Conservation (phyloP, 2,888 invertebrate species). For the Agrochola macilenta region DNA sequence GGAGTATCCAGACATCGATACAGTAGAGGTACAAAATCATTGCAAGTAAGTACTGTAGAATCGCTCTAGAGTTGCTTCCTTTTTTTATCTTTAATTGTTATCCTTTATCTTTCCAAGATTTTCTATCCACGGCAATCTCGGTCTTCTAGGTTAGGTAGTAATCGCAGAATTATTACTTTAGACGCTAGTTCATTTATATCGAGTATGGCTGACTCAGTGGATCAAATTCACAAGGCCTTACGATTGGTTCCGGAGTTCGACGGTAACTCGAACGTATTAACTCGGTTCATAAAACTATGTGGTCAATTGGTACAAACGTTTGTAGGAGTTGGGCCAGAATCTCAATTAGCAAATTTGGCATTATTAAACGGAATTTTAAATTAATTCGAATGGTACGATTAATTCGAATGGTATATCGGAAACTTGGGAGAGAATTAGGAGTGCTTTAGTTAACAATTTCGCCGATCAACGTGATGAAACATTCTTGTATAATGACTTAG, state of each 20-base stretch:
- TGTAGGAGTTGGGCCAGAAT: background rate
- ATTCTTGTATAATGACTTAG: background rate
- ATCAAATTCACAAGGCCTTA: slow-evolving; percentile 27
- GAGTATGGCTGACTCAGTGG: slow-evolving; percentile 12
- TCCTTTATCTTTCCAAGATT: too few relatives aligned
- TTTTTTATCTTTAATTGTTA: too few relatives aligned
- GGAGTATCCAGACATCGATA: too few relatives aligned
- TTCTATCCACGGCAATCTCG: too few relatives aligned
- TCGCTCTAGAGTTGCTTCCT: too few relatives aligned
- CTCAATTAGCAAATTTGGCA: slow-evolving; percentile 26
- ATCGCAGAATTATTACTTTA: background rate
- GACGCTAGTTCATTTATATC: background rate
- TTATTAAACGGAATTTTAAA: slow-evolving; percentile 58
- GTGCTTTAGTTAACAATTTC: background rate
- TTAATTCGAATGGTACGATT: slow-evolving; percentile 56
- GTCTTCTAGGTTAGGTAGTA: too few relatives aligned
- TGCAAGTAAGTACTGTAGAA: too few relatives aligned
- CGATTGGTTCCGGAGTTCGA: slow-evolving; percentile 25
- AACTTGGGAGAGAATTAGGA: background rate
- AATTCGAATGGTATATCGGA: slow-evolving; percentile 61
- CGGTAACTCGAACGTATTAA: background rate
- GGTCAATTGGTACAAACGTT: background rate
- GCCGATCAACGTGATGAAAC: background rate
- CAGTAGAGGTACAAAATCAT: too few relatives aligned
- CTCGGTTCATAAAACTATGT: slow-evolving; percentile 28